phyloP scores from a whole-genome alignment of 2,888 invertebrate species.

The Diploptera punctata region DNA sequence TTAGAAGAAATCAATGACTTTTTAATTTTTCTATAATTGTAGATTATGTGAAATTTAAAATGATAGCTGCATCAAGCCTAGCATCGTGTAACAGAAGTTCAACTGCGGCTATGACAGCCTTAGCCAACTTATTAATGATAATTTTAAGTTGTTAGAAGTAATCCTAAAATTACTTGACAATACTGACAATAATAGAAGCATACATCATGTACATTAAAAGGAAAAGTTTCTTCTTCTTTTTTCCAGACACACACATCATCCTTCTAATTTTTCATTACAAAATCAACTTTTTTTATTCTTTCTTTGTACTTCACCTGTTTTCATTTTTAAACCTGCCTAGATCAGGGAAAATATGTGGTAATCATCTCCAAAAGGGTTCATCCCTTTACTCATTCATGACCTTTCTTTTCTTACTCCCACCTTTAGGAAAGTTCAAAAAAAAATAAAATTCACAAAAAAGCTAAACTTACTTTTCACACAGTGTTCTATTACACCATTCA shows the following conservation, averaged over 20 bases:
- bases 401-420: conserved; percentile 15
- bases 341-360: conserved; percentile 14
- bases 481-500: conserved; percentile 21
- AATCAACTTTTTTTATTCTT: conserved; percentile 29
- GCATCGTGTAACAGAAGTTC: too few species aligned
- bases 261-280: conserved; percentile 23
- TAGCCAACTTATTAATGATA: too few species aligned
- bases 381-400: conserved; percentile 33
- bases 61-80: too few species aligned
- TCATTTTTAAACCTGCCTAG: conserved; percentile 15
- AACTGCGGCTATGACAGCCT: too few species aligned
- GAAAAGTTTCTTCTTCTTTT: conserved; percentile 26
- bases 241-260: conserved; percentile 32
- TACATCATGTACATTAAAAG: conserved; percentile 35
- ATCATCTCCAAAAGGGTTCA: conserved; percentile 38
- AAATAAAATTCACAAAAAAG: conserved; percentile 25
- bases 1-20: too few species aligned
- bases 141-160: conserved; percentile 32
- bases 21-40: too few species aligned
- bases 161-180: conserved; percentile 40
- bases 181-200: conserved; percentile 41
- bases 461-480: conserved; percentile 30
- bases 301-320: conserved; percentile 28
- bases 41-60: too few species aligned
- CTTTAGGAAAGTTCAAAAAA: conserved; percentile 16